Evolutionary conservation across 2,797 vertebrate genomes (phyloP).

Genomic region (Lemur catta): DNA sequence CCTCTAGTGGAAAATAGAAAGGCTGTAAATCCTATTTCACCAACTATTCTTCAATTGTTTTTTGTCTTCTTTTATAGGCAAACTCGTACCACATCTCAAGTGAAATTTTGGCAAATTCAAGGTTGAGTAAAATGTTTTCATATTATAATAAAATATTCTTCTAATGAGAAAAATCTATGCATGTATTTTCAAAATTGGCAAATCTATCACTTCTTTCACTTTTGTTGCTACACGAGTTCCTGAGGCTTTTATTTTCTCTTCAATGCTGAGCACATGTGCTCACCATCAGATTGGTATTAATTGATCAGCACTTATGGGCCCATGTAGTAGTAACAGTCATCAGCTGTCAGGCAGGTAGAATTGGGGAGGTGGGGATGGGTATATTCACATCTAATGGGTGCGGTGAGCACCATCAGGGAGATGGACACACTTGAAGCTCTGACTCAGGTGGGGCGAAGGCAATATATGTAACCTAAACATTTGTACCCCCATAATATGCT

Average conservation of each 20-base stretch:
- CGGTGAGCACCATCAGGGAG: too few species aligned
- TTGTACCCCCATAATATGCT: too few species aligned
- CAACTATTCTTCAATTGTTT: neutral
- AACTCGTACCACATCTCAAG: neutral
- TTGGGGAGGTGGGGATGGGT: too few species aligned
- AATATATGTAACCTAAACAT: too few species aligned
- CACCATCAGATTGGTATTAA: too few species aligned
- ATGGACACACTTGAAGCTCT: too few species aligned
- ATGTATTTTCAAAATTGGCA: neutral
- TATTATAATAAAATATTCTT: neutral
- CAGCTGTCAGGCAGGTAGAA: too few species aligned
- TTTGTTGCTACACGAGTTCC: neutral
- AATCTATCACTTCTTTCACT: neutral
- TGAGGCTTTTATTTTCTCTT: neutral
- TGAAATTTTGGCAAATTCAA: neutral
- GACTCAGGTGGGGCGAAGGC: too few species aligned
- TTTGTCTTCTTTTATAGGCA: neutral
- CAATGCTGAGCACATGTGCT: too few species aligned
- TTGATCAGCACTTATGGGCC: too few species aligned
- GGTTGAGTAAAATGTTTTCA: neutral
- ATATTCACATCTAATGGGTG: too few species aligned
- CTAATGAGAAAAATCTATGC: neutral
- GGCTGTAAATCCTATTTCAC: neutral
- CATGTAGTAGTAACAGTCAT: too few species aligned
- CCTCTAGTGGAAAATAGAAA: neutral